These are phyloP conservation scores for Montipora efflorescens DNA, from an alignment of 64 coral and sea anemone genomes.

Conservation along the genomic window DNA sequence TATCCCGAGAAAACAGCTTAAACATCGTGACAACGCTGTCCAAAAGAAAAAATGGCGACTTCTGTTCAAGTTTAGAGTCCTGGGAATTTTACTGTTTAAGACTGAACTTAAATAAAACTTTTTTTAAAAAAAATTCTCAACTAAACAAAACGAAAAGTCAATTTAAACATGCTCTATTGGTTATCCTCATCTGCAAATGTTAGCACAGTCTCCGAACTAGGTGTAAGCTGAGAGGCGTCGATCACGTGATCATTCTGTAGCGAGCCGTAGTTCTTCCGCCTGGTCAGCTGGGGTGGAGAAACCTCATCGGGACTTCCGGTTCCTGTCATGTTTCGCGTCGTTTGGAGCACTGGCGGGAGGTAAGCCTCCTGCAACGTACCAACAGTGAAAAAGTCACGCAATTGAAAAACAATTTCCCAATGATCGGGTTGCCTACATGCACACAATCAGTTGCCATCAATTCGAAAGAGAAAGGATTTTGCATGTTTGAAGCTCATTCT, in stretches of 20 bases:
- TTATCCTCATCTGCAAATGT: slow-evolving; percentile 77
- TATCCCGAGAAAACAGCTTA: no score
- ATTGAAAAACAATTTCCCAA: neutral
- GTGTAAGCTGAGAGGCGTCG: slow-evolving; percentile 80
- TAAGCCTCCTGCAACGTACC: slow-evolving; percentile 84
- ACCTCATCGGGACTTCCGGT: slow-evolving; percentile 43
- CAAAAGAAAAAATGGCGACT: no score
- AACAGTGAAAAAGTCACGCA: neutral
- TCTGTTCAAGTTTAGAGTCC: no score
- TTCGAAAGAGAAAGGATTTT: no score
- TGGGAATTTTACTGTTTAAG: no score
- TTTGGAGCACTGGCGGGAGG: slow-evolving; percentile 90
- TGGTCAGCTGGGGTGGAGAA: slow-evolving; percentile 82
- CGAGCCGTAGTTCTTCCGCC: slow-evolving; percentile 85
- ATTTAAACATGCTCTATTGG: neutral
- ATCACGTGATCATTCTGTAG: slow-evolving; percentile 91
- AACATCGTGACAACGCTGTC: no score
- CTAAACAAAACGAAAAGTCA: neutral
- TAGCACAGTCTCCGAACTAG: slow-evolving; percentile 83
- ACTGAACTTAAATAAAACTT: neutral
- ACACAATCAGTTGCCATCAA: neutral
- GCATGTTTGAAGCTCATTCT: no score
- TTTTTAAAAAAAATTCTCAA: neutral
- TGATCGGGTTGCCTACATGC: neutral
- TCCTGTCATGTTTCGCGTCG: slow-evolving; percentile 51